Evolutionary conservation across 2,888 invertebrate genomes (phyloP), one percentile per base, ranked within the genome.

Genomic region (Napeogenes inachia): DNA sequence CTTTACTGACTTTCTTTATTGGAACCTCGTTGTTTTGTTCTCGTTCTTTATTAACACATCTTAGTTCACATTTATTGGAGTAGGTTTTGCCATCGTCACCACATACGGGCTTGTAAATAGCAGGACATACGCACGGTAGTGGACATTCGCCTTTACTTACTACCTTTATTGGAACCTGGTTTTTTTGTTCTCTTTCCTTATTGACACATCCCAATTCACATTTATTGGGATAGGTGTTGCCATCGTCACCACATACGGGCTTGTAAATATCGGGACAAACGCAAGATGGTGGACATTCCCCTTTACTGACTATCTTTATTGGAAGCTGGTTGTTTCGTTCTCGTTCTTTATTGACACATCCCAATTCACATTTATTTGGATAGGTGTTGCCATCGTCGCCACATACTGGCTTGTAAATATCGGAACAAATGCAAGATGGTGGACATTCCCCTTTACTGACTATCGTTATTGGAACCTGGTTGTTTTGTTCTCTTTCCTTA

Each of bases 191-290:
- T 5, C 62, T 60, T 21, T 67, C 46, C 1, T 38, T 61, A 57
- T 68, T 77, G 54, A 72, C 67, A 32, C 60, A 63, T 13, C 59
- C 59, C 1, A 75, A 57, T 5, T 56, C 4, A 45, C 73, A 75
- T 21, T 54, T 57, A 78, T 92, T 94, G 63, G 87, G 84, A 79
- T 95, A 95, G 0, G 94, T 94, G 63, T 91, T 88, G 0, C 70
- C 69, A 55, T 76, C 71, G n/a, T 65, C 67, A 2, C 71, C 76
- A 54, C 77, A 77, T 5, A 76, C 70, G 4, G 73, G 74, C 4
- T 65, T 38, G 38, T 38, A 38, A 38, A 38, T 38, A 38, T 2
- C 38, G 3, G 38, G 38, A 38, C 38, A 38, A 3, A 38, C 1
- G 8, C 38, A 38, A 2, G 38, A 3, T 38, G 3, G 38, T 4